These are phyloP conservation scores for Phaetusa simplex DNA, from an alignment of 2,113 vertebrate genomes.

Conservation along the genomic window DNA sequence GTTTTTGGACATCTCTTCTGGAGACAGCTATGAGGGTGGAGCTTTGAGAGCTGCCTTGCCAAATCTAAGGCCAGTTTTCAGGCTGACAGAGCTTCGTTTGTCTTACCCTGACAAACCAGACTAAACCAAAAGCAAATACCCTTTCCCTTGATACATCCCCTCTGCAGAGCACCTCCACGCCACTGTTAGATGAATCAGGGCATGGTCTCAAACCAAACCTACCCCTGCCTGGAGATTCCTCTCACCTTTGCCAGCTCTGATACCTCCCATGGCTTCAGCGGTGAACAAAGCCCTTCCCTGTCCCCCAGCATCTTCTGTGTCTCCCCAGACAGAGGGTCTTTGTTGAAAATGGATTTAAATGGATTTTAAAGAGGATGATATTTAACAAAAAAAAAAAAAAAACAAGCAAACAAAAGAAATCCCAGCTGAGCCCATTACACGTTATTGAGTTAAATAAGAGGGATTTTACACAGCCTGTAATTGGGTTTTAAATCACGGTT, in stretches of 20 bases:
- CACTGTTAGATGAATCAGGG: not conserved
- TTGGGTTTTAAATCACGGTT: slow-evolving; percentile 24
- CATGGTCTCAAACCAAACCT: not conserved
- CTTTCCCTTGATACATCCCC: not conserved
- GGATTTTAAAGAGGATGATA: not conserved
- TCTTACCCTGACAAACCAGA: not conserved
- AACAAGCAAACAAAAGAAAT: not conserved
- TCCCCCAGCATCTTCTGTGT: not conserved
- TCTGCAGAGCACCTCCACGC: not conserved
- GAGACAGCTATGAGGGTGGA: not conserved
- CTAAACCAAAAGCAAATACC: not conserved
- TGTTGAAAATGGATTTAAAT: not conserved
- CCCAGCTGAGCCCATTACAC: slow-evolving; percentile 9
- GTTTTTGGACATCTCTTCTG: not conserved
- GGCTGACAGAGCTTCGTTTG: not conserved
- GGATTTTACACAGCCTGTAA: slow-evolving; percentile 1
- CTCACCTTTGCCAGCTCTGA: not conserved
- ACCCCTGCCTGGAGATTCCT: not conserved
- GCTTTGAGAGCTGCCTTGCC: not conserved
- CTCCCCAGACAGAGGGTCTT: not conserved
- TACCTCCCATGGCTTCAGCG: not conserved
- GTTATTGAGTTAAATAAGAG: not conserved
- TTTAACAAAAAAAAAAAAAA: not conserved
- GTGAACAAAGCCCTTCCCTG: not conserved
- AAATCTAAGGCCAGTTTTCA: not conserved